These are phyloP conservation scores for Lagorchestes hirsutus DNA, from an alignment of 2,797 vertebrate species.

Conservation along the genomic window DNA sequence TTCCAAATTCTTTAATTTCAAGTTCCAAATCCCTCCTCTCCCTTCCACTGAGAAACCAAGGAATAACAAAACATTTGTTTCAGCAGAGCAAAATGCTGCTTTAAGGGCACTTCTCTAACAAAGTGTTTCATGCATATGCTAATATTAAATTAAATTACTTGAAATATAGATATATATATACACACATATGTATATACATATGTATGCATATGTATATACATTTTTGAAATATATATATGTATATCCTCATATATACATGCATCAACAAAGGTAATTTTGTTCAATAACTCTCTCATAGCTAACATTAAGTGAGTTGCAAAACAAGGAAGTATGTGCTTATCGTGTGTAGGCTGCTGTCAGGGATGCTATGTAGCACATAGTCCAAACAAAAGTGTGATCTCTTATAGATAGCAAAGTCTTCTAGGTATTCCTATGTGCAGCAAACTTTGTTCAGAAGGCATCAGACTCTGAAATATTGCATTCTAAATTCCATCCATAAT, in stretches of 20 bases:
- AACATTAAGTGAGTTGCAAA: neutral
- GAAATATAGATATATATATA: neutral
- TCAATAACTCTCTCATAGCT: neutral
- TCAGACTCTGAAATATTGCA: neutral
- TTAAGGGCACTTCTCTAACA: neutral
- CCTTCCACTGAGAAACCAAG: neutral
- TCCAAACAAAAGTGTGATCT: neutral
- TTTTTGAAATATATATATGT: no score
- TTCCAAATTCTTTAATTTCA: no score
- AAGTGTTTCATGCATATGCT: neutral
- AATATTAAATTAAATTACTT: neutral
- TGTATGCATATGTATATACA: no score
- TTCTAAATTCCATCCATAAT: neutral
- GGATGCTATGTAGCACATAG: neutral
- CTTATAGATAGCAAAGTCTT: neutral
- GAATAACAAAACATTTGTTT: neutral
- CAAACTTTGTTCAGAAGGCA: neutral
- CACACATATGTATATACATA: neutral
- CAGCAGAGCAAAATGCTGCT: neutral
- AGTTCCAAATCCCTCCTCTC: neutral
- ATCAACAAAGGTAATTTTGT: neutral
- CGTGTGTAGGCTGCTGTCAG: neutral
- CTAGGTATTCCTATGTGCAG: neutral
- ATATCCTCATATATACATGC: neutral
- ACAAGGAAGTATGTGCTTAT: neutral